Conservation (phyloP, 2,797 vertebrate genomes). For the Takifugu rubripes region DNA sequence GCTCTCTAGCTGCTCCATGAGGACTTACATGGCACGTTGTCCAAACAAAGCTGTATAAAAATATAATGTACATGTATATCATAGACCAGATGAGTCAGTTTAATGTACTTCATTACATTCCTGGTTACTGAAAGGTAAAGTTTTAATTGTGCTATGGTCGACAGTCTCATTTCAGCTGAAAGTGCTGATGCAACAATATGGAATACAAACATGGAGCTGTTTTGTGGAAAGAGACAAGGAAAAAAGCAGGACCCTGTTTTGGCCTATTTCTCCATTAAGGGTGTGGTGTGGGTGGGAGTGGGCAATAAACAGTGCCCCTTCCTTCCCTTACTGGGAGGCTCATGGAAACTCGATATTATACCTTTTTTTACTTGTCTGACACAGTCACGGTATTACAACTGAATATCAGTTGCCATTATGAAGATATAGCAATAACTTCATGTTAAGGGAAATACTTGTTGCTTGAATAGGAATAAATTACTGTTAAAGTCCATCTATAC, state of each 20-base stretch:
- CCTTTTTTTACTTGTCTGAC: conserved; percentile 28
- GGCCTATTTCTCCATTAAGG: conserved; percentile 48
- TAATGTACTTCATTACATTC: not conserved
- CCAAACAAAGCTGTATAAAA: conserved; percentile 3
- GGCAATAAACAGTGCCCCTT: conserved; percentile 54
- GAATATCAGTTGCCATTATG: too few relatives aligned
- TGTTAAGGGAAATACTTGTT: not conserved
- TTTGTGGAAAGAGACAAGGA: conserved; percentile 54
- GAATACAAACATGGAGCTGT: conserved; percentile 44
- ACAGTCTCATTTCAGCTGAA: not conserved
- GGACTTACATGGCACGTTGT: conserved; percentile 30
- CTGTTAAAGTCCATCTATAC: too few relatives aligned
- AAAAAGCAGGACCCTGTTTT: conserved; percentile 53
- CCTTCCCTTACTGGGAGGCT: conserved; percentile 69
- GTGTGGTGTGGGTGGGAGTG: conserved; percentile 54
- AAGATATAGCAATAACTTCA: not conserved
- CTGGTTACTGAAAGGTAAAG: not conserved
- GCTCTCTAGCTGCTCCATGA: conserved; percentile 24
- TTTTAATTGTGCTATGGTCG: not conserved
- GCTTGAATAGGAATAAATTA: not conserved
- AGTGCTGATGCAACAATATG: conserved; percentile 14
- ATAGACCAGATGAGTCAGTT: too few relatives aligned
- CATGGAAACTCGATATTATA: conserved; percentile 55
- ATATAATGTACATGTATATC: not conserved
- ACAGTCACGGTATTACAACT: conserved; percentile 4